These are phyloP conservation scores for Babyrousa celebensis DNA, from an alignment of 2,797 vertebrate genomes.

Conservation along the genomic window DNA sequence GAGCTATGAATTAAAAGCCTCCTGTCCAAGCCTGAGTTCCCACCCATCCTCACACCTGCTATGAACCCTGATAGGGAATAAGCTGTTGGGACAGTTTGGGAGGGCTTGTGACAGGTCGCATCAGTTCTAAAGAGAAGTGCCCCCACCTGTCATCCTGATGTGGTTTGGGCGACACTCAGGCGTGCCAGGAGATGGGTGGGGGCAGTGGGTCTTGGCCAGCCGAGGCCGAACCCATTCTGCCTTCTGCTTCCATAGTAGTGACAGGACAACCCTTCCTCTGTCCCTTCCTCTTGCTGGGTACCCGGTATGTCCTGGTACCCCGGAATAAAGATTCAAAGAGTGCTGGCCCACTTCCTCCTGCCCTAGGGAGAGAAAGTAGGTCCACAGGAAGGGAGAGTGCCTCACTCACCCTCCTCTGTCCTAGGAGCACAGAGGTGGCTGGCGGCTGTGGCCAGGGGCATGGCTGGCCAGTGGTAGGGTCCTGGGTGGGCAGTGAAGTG, in stretches of 20 bases:
- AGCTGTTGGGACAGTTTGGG: neutral
- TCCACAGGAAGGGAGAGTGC: constrained; percentile 34
- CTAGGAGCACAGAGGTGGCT: neutral
- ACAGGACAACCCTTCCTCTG: neutral
- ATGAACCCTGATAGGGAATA: neutral
- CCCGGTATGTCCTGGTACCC: constrained; percentile 6
- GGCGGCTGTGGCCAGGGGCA: neutral
- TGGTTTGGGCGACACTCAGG: neutral
- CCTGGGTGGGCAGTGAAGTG: neutral
- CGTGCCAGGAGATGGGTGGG: neutral
- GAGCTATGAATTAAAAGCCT: constrained; percentile 20
- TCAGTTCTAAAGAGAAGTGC: neutral
- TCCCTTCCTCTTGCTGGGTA: neutral
- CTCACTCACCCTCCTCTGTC: neutral
- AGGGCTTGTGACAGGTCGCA: neutral
- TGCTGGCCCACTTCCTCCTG: neutral
- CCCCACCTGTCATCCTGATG: neutral
- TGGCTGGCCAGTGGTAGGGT: neutral
- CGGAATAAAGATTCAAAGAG: constrained; percentile 6
- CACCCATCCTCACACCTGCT: neutral
- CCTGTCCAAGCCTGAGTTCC: neutral
- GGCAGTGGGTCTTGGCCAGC: neutral
- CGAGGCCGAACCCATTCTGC: neutral
- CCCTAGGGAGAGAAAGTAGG: constrained; percentile 54
- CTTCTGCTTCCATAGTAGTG: neutral